Base-by-base conservation (phyloP, 2,888 invertebrate species). In the Epistrophella euchroma region DNA sequence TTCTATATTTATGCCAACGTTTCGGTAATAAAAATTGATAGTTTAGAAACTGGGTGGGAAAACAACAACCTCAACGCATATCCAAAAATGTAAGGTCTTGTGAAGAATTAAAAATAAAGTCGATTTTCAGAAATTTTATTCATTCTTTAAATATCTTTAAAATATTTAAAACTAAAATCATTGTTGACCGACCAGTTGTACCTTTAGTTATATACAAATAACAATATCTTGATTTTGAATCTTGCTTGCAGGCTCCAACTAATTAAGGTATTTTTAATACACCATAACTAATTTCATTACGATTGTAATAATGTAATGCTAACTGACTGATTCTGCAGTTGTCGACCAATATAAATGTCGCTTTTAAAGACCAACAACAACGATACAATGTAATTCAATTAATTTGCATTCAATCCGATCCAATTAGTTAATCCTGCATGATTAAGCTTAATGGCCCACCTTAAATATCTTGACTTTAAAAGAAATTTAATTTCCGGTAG, bases 381-480 rank as follows among this genome's bases (percentile, higher is more conserved):
- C 32, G 11, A 6, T 66, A 37, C 68, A 52, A 68, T 68, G 52
- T 68, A 37, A 35, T 15, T 22, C 22, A 52, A 37, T 22, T 52
- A 37, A 68, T 68, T 68, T 68, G 52, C 68, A 68, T 32, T 9
- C 32, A 32, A 32, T 68, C 37, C 52, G 52, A 68, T 68, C 52
- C 68, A 68, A 68, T 68, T 68, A 68, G 68, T 68, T 68, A 52
- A 68, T 68, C 68, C 58, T 52, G 66, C 52, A 62, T 52, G 68
- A 73, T 83, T 62, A 22, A 62, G 72, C 73, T 50, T 72, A 70
- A 78, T 56, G 73, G 77, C 47, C 83, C 62, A 83, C 78, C 66
- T 68, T 68, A 68, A 68, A 15, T 66, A 25, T 68, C 25, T 62
- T 62, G 13, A 47, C 1, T 32, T 64, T 35, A 10, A 1, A 52